Evolutionary conservation across 35 echinoderm and acorn worm genomes (phyloP), one percentile per base, ranked within the genome.

Genomic region (Apostichopus californicus): DNA sequence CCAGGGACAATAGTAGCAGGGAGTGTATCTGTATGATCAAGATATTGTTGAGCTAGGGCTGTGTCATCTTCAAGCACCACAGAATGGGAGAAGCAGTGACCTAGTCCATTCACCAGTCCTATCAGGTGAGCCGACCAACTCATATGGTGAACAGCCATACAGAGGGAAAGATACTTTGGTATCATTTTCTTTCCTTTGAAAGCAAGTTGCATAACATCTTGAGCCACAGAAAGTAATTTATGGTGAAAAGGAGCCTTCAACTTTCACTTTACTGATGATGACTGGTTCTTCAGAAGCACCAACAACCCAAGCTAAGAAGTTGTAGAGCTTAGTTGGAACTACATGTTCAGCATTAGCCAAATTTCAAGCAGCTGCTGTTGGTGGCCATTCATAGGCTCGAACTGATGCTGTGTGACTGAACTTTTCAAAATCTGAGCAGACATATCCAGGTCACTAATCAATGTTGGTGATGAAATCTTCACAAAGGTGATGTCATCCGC

Each of bases 61-160:
- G 92, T 96, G 84, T 96, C 95, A 88, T 96, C 89, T 77, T 96
- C 79, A 54, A 96, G 12, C 21, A 91, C 88, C 5, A 17, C 10
- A 12, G 92, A 86, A 55, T 90, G 88, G 5, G 88, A 93, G 10
- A 55, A 65, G 55, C 71, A 87, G 60, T 96, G 82, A 20, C 95
- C 95, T 13, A 96, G 81, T 52, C 95, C 95, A 96, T 93, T 96
- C 7, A 96, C 54, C 6, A 96, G 64, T 24, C 95, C 95, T 68
- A 96, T 87, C 56, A 96, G 80, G 61, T 93, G 65, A 65, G 92
- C 70, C 26, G 95, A 96, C 21, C 95, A 92, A 92, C 81, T 96
- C 21, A 96, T 18, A 73, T 96, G 95, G 95, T 92, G 80, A 24
- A 93, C 73, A 13, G 95, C 92, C 92, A 96, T 96, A 18, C 56